phyloP scores from a whole-genome alignment of 2,113 vertebrate genomes.

The Bombycilla garrulus region DNA sequence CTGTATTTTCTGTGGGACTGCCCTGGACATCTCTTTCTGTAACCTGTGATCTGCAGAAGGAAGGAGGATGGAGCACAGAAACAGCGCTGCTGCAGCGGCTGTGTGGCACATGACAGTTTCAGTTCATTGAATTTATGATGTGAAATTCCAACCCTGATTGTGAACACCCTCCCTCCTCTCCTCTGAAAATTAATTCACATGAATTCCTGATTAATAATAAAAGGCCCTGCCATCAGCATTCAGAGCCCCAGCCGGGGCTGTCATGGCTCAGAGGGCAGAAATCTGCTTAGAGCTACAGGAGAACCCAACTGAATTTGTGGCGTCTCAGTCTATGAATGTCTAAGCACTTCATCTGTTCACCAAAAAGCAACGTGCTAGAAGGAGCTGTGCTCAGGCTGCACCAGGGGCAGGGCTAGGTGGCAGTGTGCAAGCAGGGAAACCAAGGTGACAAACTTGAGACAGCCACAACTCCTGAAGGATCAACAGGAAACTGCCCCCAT shows the following conservation, averaged over 20 bases:
- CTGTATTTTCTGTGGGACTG: not conserved
- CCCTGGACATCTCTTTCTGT: not conserved
- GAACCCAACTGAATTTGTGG: conserved; percentile 81
- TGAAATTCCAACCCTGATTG: conserved; percentile 64
- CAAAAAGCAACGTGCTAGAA: conserved; percentile 47
- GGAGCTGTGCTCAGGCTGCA: not conserved
- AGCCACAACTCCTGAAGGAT: not conserved
- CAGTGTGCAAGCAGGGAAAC: not conserved
- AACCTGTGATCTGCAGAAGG: not conserved
- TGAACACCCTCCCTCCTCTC: conserved; percentile 52
- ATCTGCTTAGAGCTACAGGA: conserved; percentile 78
- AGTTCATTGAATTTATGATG: conserved; percentile 72
- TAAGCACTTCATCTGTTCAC: conserved; percentile 82
- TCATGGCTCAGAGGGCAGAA: conserved; percentile 83
- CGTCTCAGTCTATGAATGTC: conserved; percentile 85
- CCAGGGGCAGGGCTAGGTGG: conserved; percentile 7
- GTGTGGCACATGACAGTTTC: conserved; percentile 37
- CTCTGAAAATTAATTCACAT: conserved; percentile 78
- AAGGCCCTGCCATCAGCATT: conserved; percentile 76
- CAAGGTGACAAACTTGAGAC: not conserved
- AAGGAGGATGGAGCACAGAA: not conserved
- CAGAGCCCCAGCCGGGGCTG: conserved; percentile 74
- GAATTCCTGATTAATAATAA: conserved; percentile 78
- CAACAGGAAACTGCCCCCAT: not conserved
- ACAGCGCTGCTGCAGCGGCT: not conserved